Evolutionary conservation across 2,797 vertebrate species (phyloP), one percentile per base, ranked within the genome.

Genomic region (Harpagifer antarcticus): DNA sequence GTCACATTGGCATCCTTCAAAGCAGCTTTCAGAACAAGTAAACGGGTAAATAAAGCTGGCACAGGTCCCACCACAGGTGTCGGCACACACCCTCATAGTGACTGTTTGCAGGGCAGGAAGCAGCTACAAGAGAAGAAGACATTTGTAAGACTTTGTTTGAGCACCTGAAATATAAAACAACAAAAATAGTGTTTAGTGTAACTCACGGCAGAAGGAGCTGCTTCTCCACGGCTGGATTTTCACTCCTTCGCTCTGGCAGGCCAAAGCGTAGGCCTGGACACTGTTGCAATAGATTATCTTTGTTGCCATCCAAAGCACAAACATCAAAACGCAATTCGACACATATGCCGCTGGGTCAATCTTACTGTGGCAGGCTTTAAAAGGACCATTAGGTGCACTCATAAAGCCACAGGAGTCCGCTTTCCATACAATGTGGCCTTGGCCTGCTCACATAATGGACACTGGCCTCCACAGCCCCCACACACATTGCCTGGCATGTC

Each of bases 1-100:
- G 0, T 96, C 92, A 37, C 96, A 96, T 68, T 95, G 90, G 57
- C 96, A 97, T 65, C 96, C 95, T 88, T 96, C 96, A 78, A 94
- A 95, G 78, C 95, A 95, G 54, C 59, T 83, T 40, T 59, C 14
- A 40, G 92, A 86, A 61, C 96, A 96, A 45, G 75, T 78, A 0
- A 66, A 42, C 19, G 89, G 81, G 63, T 79, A 68, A 0, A 88
- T 86, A 42, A 96, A 91, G 31, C 90, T 89, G 0, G 94, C 91
- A 45, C 96, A 97, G 15, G 92, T 88, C 40, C 58, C 82, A 59
- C 57, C 71, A 74, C 96, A 96, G 74, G 93, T 95, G 78, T 73
- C 82, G 0, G 89, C 90, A 68, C 96, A 96, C 66, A 93, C 1
- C n/a, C 31, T 95, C 93, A 67, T 96, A 96, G 84, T 93, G 95